Evolutionary conservation across 2,797 vertebrate genomes (phyloP).

Genomic region (Manis pentadactyla): DNA sequence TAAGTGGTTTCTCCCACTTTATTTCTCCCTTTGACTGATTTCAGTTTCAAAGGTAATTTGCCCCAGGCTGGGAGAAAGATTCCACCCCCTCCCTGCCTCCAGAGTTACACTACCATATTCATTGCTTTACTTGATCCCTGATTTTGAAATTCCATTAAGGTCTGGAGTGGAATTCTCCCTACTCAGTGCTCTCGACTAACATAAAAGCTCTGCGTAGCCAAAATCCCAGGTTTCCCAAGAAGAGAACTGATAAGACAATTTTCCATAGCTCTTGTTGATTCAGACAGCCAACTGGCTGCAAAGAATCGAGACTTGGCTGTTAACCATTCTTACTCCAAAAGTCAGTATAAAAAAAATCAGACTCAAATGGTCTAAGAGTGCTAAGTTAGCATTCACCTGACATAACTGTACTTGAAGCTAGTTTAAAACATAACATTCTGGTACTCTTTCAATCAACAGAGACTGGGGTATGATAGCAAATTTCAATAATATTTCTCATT

Average conservation of each 20-base stretch:
- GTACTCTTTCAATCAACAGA: neutral
- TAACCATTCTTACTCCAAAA: neutral
- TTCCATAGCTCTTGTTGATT: neutral
- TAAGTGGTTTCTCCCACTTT: too few species aligned
- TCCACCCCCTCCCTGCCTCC: too few species aligned
- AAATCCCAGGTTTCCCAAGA: neutral
- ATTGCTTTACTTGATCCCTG: neutral
- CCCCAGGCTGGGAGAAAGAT: too few species aligned
- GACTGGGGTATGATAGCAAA: neutral
- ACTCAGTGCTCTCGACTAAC: neutral
- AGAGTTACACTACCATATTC: too few species aligned
- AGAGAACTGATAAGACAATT: neutral
- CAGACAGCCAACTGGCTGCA: neutral
- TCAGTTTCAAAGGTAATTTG: too few species aligned
- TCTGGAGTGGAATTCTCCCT: neutral
- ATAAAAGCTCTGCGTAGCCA: neutral
- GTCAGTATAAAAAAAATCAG: neutral
- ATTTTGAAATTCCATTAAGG: neutral
- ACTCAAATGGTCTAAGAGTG: neutral
- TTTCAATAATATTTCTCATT: neutral
- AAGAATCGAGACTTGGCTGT: neutral
- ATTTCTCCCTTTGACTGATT: too few species aligned
- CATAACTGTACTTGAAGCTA: neutral
- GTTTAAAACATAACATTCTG: neutral
- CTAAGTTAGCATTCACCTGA: neutral